Evolutionary conservation across 35 echinoderm and acorn worm genomes (phyloP), one percentile per base, ranked within the genome.

Genomic region (Eucidaris tribuloides): DNA sequence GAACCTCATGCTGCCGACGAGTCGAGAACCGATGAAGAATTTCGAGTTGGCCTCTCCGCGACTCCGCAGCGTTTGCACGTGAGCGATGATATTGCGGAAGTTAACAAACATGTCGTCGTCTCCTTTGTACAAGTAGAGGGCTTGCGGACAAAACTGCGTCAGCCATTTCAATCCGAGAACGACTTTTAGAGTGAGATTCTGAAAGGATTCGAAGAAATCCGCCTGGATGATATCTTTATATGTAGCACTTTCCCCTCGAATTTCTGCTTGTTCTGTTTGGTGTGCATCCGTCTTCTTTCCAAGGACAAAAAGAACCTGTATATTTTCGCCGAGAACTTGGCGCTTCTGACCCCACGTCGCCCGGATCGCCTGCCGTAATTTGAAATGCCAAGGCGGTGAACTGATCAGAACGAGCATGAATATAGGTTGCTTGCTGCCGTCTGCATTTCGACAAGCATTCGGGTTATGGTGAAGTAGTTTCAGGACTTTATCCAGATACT

Each of bases 31-130:
- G n/a, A n/a, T n/a, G n/a, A n/a, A n/a, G n/a, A n/a, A n/a, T n/a
- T n/a, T n/a, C n/a, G n/a, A n/a, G n/a, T n/a, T n/a, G n/a, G n/a
- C n/a, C n/a, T n/a, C n/a, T n/a, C n/a, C n/a, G n/a, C n/a, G n/a
- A n/a, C n/a, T n/a, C n/a, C n/a, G n/a, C n/a, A n/a, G n/a, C n/a
- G n/a, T 34, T 70, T 70, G 14, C 13, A 70, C 14, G 19, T 29
- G 11, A 36, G 20, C 58, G 5, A 56, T 11, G 58, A 80, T 56
- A 28, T 55, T 58, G 36, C 76, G 63, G 76, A 72, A 49, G n/a
- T 85, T 85, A 17, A 85, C 45, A 22, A 65, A 76, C 44, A 76
- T 68, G 46, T 85, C 82, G 25, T 85, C 82, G 42, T 85, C 82
- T 6, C 61, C 82, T 74, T 85, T 85, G 28, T 28, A 65, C 4